Evolutionary conservation across 2,113 vertebrate species (phyloP).

Genomic region (Stegastes partitus): DNA sequence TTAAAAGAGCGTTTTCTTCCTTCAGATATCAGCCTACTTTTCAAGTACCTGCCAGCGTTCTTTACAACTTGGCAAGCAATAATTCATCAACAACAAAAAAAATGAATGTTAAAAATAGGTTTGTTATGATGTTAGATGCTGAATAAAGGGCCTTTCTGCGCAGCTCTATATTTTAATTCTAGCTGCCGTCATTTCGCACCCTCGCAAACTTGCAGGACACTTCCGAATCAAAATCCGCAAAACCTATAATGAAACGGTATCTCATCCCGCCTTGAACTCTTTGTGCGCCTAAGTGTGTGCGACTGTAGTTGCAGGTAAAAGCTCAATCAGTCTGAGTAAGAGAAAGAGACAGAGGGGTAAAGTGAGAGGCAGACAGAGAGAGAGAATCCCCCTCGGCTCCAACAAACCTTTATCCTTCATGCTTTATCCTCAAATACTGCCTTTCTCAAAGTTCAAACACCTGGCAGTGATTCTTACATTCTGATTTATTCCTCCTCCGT

Average conservation of each 20-base stretch:
- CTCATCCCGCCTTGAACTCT: conserved; percentile 32
- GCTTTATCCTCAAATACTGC: conserved; percentile 67
- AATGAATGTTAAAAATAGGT: not conserved
- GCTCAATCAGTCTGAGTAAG: conserved; percentile 54
- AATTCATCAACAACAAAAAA: conserved; percentile 2
- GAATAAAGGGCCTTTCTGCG: not conserved
- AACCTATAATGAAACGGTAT: conserved; percentile 37
- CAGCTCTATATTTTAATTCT: not conserved
- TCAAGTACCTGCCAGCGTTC: not conserved
- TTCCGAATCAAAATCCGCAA: conserved; percentile 49
- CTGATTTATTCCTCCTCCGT: conserved; percentile 64
- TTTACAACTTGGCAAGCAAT: not conserved
- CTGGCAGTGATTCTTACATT: conserved; percentile 69
- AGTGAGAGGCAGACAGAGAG: conserved; percentile 35
- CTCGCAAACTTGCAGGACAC: conserved; percentile 14
- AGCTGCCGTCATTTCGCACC: not conserved
- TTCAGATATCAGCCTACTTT: not conserved
- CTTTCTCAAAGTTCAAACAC: conserved; percentile 75
- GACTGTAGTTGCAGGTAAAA: conserved; percentile 52
- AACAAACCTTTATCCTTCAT: conserved; percentile 71
- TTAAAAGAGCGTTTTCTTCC: not conserved
- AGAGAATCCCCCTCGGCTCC: conserved; percentile 60
- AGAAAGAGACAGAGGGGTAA: conserved; percentile 33
- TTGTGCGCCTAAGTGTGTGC: conserved; percentile 5
- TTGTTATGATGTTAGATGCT: conserved; percentile 7